Evolutionary conservation across 92 coral and sea anemone species (phyloP).

Genomic region (Porites divaricata): DNA sequence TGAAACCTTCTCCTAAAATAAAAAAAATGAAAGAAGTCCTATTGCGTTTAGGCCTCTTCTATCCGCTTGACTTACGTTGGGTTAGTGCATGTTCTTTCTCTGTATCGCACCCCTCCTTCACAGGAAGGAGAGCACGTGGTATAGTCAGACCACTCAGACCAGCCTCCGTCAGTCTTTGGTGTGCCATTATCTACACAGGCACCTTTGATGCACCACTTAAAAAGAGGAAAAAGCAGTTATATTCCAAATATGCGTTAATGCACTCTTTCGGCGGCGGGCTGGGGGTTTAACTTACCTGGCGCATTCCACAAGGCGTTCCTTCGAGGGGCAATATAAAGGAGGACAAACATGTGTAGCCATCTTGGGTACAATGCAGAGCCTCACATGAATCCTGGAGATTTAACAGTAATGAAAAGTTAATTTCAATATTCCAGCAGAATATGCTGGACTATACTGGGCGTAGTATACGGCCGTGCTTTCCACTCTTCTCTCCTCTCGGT

Average conservation of each 20-base stretch:
- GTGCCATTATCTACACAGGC: constrained; percentile 94
- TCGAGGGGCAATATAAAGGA: constrained; percentile 30
- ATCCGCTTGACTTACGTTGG: constrained; percentile 72
- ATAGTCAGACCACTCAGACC: constrained; percentile 90
- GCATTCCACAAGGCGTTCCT: constrained; percentile 65
- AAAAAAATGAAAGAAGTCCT: too few relatives aligned
- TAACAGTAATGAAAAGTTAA: neutral
- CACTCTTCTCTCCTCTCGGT: too few relatives aligned
- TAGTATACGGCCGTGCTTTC: too few relatives aligned
- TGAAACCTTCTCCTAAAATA: too few relatives aligned
- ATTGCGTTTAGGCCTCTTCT: too few relatives aligned
- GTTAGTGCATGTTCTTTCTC: constrained; percentile 80
- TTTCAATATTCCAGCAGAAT: neutral
- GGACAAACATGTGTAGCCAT: constrained; percentile 25
- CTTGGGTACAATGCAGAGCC: constrained; percentile 45
- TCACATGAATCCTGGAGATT: constrained; percentile 19
- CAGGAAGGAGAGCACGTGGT: constrained; percentile 75
- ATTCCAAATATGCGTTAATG: neutral
- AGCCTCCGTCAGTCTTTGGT: constrained; percentile 81
- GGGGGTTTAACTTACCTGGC: constrained; percentile 21
- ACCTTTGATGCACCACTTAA: constrained; percentile 94
- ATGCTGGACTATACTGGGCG: neutral
- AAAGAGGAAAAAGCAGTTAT: neutral
- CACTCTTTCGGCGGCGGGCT: too few relatives aligned
- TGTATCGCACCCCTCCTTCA: constrained; percentile 84